Evolutionary conservation across 2,113 vertebrate species (phyloP), one percentile per base, ranked within the genome.

Genomic region (Lagopus muta): DNA sequence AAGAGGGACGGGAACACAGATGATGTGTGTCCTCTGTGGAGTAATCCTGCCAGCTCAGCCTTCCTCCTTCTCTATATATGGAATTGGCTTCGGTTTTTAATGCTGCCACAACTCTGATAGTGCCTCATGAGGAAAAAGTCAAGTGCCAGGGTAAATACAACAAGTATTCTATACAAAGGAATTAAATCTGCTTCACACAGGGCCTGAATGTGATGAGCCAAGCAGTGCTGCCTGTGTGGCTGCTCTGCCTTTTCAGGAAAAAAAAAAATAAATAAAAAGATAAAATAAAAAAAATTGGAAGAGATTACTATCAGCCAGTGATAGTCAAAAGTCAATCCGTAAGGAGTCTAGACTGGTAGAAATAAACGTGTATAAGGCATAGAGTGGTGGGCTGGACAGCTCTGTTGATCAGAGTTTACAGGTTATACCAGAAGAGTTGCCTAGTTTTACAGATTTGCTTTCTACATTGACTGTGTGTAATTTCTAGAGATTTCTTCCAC

Each of bases 111-210:
- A 74, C 38, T 88, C 72, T 85, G 67, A 82, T 82, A 79, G 88
- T 82, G 82, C 92, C 92, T 95, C 90, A 80, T 60, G 90, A 88
- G 88, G 75, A 91, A 95, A 89, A 94, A 95, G 90, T 94, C 92
- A 95, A 95, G 88, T 88, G 90, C 90, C 82, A 91, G 85, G 93
- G 95, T 94, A 95, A 96, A 94, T 95, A 88, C 85, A 94, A 95
- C 8, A 6, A 93, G 85, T 90, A 50, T 90, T 94, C 90, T 83
- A 74, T 93, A 91, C 61, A 88, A 86, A 88, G 50, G 72, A 95
- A 90, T 95, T 89, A 95, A 91, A 90, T 93, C 75, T 95, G 67
- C 67, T 93, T 67, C 84, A 73, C 70, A 78, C 62, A 87, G 87
- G 81, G 82, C 77, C 74, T 61, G 62, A 85, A 62, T 92, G 84